Base-by-base conservation (phyloP, 2,888 invertebrate genomes). In the Pseudococcus jackbeardsleyi region DNA sequence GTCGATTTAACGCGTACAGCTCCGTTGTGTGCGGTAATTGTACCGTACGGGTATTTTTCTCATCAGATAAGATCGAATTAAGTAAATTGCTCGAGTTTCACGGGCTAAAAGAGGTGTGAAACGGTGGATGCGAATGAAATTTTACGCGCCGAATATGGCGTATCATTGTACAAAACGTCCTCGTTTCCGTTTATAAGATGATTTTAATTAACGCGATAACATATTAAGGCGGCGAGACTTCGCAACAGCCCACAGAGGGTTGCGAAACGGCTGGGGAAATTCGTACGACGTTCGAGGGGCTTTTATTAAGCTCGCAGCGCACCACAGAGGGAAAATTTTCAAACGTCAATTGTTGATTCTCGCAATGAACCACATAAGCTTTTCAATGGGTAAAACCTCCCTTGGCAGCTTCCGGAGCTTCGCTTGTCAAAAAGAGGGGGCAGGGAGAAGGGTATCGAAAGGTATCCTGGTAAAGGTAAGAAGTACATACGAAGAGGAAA, bases 131-230 rank as follows among this genome's bases (percentile, higher is more conserved):
- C 26, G 77, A 68, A 68, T 68, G 68, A 77, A 39, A 42, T 77
- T 77, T 39, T 77, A 77, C 77, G 42, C 77, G 77, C n/a, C 54
- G 54, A 54, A 54, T 54, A 54, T 54, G n/a, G 54, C 54, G 54
- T 54, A 54, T 54, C 54, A 54, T 54, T 54, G 54, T 54, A 77
- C 77, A 77, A 77, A 77, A 77, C 77, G 77, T 54, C 17, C 54
- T 77, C 77, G 77, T 77, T 77, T 77, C 77, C 77, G 77, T 77
- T 77, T 33, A 17, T 17, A 77, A 77, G 77, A 77, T 77, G 42
- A 77, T 77, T 77, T 77, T 77, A 77, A 77, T 77, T 77, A 68
- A 68, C 68, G 68, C 68, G 26, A 68, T 68, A 68, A 68, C 68
- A 15, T 68, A 68, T 26, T 26, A 68, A 68, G 68, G 68, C 68